Evolutionary conservation across 2,888 invertebrate genomes (phyloP), one percentile per base, ranked within the genome.

Genomic region (Acanthococcus lagerstroemiae): DNA sequence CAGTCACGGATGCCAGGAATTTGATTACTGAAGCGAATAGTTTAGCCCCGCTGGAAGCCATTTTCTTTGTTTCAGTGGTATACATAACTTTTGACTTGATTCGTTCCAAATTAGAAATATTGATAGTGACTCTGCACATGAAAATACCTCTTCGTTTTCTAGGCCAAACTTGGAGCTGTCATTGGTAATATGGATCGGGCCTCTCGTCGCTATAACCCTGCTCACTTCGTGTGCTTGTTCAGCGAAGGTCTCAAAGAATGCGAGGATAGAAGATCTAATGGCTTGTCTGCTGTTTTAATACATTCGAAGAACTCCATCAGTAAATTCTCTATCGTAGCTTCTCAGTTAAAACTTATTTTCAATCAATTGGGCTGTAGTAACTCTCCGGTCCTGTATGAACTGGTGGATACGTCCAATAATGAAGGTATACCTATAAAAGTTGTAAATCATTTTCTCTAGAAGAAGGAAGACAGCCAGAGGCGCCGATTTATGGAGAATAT

Each of bases 61-160:
- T 65, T 26, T 65, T 65, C 26, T 65, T 65, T 27, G 56, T 65
- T 4, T n/a, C 55, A 17, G 17, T 63, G n/a, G 63, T 63, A 54
- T n/a, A n/a, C n/a, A n/a, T n/a, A n/a, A n/a, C n/a, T n/a, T n/a
- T n/a, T n/a, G n/a, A n/a, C n/a, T n/a, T n/a, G n/a, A n/a, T n/a
- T n/a, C n/a, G n/a, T n/a, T n/a, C n/a, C n/a, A n/a, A n/a, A n/a
- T n/a, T n/a, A n/a, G n/a, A n/a, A n/a, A n/a, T n/a, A n/a, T n/a
- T n/a, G n/a, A 37, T 37, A 37, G 37, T 37, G 37, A 37, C 12
- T 37, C 37, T 3, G n/a, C n/a, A n/a, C 37, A 37, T 15, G 3
- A 9, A 37, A 37, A 37, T 9, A 37, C 12, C n/a, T 37, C 37
- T 37, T 37, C n/a, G 3, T 30, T 30, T 30, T 30, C 7, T 30